Evolutionary conservation across 2,797 vertebrate species (phyloP).

Genomic region (Aulostomus chinensis): DNA sequence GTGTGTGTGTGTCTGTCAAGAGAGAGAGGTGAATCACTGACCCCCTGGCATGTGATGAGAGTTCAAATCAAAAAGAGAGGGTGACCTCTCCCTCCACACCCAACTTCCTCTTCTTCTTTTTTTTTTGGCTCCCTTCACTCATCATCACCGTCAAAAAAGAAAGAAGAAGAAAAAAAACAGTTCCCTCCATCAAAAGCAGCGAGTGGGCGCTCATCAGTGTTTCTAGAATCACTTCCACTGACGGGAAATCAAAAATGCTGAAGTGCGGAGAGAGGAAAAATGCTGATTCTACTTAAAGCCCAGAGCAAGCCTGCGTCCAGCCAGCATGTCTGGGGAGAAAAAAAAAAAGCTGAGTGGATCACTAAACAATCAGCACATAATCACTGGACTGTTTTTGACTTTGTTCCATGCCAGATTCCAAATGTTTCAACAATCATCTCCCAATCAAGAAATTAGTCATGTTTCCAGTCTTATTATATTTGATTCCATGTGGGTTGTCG

Average conservation of each 20-base stretch:
- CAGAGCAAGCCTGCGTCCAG: conserved; percentile 39
- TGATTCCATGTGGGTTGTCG: conserved; percentile 14
- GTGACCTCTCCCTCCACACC: conserved; percentile 32
- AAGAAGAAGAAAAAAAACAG: too few relatives aligned
- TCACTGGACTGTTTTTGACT: conserved; percentile 39
- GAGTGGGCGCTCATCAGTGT: conserved; percentile 17
- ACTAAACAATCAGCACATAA: conserved; percentile 47
- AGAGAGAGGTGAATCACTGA: too few relatives aligned
- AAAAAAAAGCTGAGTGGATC: conserved; percentile 48
- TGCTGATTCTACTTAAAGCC: conserved; percentile 56
- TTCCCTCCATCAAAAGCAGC: conserved; percentile 38
- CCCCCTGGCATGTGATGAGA: conserved; percentile 56
- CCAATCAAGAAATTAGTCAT: conserved; percentile 8
- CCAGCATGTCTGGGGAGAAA: conserved; percentile 51
- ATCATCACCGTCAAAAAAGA: conserved; percentile 15
- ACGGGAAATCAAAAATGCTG: conserved; percentile 53
- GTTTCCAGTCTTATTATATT: background rate
- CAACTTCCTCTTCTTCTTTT: conserved; percentile 36
- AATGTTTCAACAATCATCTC: conserved; percentile 20
- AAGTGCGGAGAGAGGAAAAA: conserved; percentile 35
- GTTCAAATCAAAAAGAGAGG: conserved; percentile 57
- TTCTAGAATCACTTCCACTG: conserved; percentile 65
- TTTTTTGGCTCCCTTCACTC: conserved; percentile 40
- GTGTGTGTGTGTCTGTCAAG: too few relatives aligned
- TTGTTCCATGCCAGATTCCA: conserved; percentile 17